Conservation (phyloP, 2,888 invertebrate genomes). For the Synanthedon tipuliformis region DNA sequence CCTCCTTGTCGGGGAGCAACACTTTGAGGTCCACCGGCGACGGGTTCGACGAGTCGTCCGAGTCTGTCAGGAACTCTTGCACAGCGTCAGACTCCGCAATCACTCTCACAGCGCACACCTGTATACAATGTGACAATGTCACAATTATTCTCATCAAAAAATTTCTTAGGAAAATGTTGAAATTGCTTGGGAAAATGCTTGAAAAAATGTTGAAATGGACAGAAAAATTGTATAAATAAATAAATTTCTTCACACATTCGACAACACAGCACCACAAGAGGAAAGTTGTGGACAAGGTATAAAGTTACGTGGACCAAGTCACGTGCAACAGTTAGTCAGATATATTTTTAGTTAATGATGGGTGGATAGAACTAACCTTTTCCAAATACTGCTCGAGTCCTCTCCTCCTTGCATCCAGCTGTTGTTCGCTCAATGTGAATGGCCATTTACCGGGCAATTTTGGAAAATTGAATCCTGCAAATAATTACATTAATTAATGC, state of each 20-base stretch:
- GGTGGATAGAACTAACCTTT: constrained; percentile 62
- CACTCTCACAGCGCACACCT: constrained; percentile 95
- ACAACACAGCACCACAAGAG: too few species aligned
- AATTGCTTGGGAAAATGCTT: too few species aligned
- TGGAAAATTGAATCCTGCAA: constrained; percentile 89
- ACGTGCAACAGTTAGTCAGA: too few species aligned
- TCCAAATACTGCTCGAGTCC: constrained; percentile 98
- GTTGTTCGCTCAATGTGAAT: constrained; percentile 96
- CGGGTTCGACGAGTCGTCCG: constrained; percentile 83
- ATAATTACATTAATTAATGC: too few species aligned
- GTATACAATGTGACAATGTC: too few species aligned
- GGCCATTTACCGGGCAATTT: constrained; percentile 99
- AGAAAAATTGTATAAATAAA: too few species aligned
- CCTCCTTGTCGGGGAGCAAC: constrained; percentile 90
- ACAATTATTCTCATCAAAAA: too few species aligned
- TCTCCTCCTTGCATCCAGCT: constrained; percentile 92
- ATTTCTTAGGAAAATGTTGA: too few species aligned
- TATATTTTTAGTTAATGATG: background rate
- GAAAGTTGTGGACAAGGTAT: too few species aligned
- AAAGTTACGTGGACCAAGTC: too few species aligned
- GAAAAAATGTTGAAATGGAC: too few species aligned
- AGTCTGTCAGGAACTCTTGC: constrained; percentile 96
- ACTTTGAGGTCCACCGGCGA: constrained; percentile 82
- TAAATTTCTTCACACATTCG: too few species aligned
- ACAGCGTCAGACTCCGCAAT: constrained; percentile 97